Conservation (phyloP, 2,888 invertebrate species). For the Euplexia lucipara region DNA sequence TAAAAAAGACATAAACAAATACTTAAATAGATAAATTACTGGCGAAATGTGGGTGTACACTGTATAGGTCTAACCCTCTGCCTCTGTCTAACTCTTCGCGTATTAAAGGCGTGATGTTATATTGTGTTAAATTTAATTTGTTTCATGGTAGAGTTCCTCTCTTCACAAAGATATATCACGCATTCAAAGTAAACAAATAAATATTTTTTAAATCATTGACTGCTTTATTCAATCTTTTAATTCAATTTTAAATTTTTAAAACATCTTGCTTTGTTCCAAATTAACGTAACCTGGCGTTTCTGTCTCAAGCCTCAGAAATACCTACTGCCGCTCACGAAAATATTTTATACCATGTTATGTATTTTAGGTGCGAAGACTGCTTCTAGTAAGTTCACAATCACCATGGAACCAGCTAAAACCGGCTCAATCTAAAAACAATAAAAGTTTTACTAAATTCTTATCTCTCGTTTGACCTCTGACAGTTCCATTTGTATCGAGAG, state of each 20-base stretch:
- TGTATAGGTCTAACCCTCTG: too few species aligned
- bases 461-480: constrained; percentile 48
- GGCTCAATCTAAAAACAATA: constrained; percentile 39
- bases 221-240: background rate
- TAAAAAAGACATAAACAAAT: too few species aligned
- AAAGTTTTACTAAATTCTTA: constrained; percentile 39
- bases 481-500: constrained; percentile 17
- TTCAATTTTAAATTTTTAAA: background rate
- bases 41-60: too few species aligned
- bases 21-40: too few species aligned
- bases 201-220: background rate
- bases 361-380: constrained; percentile 20
- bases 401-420: constrained; percentile 39
- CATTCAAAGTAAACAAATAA: background rate
- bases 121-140: background rate
- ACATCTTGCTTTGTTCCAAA: background rate
- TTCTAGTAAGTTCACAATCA: constrained; percentile 18
- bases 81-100: background rate
- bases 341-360: constrained; percentile 10
- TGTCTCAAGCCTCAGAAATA: background rate
- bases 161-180: background rate
- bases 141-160: background rate
- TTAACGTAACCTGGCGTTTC: constrained; percentile 26
- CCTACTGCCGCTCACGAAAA: constrained; percentile 5
- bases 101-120: background rate